Evolutionary conservation across 2,888 invertebrate genomes (phyloP), one percentile per base, ranked within the genome.

Genomic region (Ophraella communa): DNA sequence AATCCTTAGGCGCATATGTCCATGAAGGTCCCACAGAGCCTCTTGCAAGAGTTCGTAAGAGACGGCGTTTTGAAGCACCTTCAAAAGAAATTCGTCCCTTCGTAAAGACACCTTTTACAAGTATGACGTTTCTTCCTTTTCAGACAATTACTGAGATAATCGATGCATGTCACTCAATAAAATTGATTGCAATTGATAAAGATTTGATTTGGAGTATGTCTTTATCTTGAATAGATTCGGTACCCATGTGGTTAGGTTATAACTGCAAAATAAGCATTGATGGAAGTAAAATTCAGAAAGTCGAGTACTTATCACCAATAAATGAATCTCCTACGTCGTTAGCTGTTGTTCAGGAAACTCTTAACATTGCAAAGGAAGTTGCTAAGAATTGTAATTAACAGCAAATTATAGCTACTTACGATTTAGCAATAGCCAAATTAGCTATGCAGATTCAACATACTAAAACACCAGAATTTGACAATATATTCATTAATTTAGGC

Each of bases 231-330:
- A 27, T 27, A 30, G 27, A 51, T 51, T 51, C 30, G 14, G 30
- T 30, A 27, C 51, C 51, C 17, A 51, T 72, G 75, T 75, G 73
- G 74, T 52, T 71, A 23, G 72, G 74, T 65, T 75, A 65, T 56
- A 76, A 74, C 52, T 67, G 71, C 57, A 68, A 47, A 55, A 69
- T 71, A 10, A 42, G 10, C 3, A 59, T 10, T 27, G 72, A 73
- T 60, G 20, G 7, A 8, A 56, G 56, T 45, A 24, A 56, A 44
- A 42, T 44, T 21, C 76, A 77, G 45, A 73, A 14, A 52, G 66
- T 77, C 17, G 70, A 73, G 24, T 78, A 78, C 65, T 74, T 78
- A 51, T 47, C 77, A 8, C 76, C 71, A 21, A 79, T 78, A 44
- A 79, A 79, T 67, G 23, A 33, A 11, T 79, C 77, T 44, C 78